A percentile compares a stretch with the other conserved stretches of the same genome.
Evolutionary conservation across 2,888 invertebrate genomes (phyloP).

Genomic region (Atrina japonica): DNA sequence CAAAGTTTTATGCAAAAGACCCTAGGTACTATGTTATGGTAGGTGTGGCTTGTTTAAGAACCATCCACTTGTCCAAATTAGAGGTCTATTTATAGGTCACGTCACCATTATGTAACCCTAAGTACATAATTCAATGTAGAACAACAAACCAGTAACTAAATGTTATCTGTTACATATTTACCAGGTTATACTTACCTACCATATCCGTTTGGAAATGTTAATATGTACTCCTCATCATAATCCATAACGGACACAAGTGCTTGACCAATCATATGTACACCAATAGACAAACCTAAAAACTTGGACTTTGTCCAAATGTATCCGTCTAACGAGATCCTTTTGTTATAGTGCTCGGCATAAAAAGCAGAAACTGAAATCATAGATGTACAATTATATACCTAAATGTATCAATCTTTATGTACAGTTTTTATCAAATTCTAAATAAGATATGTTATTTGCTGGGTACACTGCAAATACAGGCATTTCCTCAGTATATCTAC

Average conservation of each 20-base stretch:
- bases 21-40: too few relatives aligned
- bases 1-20: too few relatives aligned
- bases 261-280: slow-evolving; percentile 95
- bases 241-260: slow-evolving; percentile 95
- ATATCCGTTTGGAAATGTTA: slow-evolving; percentile 99
- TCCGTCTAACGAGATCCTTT: slow-evolving; percentile 94
- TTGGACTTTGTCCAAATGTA: slow-evolving; percentile 99
- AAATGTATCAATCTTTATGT: neutral
- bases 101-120: too few relatives aligned
- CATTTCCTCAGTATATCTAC: too few relatives aligned
- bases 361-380: slow-evolving; percentile 92
- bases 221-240: slow-evolving; percentile 94
- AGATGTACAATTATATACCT: neutral
- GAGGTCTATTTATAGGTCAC: too few relatives aligned
- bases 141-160: neutral
- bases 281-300: slow-evolving; percentile 96
- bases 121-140: too few relatives aligned
- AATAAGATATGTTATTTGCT: too few relatives aligned
- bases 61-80: too few relatives aligned
- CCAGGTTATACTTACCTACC: slow-evolving; percentile 86
- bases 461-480: too few relatives aligned
- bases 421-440: too few relatives aligned
- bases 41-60: too few relatives aligned
- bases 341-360: slow-evolving; percentile 97
- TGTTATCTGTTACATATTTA: neutral